phyloP scores from a whole-genome alignment of 2,113 vertebrate species.

The Silurus meridionalis region DNA sequence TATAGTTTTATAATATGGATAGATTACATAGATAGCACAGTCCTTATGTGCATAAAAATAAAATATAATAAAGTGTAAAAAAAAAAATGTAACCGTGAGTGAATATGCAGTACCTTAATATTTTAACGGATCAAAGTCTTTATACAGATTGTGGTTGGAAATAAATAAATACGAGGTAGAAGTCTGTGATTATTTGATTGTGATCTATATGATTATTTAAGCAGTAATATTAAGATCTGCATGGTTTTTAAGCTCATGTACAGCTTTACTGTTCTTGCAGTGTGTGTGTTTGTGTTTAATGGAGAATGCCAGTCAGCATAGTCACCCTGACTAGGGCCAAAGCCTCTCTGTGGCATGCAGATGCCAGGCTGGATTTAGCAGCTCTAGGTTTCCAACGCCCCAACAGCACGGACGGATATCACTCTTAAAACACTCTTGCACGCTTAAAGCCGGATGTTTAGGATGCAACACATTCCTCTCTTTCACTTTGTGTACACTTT shows the following conservation, averaged over 20 bases:
- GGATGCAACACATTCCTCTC: background rate
- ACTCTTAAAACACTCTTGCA: background rate
- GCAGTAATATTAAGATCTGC: background rate
- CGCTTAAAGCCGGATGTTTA: background rate
- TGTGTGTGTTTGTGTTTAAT: background rate
- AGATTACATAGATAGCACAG: too few species aligned
- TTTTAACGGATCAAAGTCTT: too few species aligned
- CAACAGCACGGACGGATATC: constrained; percentile 11
- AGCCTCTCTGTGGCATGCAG: constrained; percentile 29
- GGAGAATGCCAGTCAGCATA: background rate
- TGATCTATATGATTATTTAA: too few species aligned
- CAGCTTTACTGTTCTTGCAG: background rate
- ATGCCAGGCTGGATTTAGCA: constrained; percentile 53
- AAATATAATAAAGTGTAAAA: too few species aligned
- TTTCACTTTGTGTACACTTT: background rate
- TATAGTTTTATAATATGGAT: background rate
- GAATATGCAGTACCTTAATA: too few species aligned
- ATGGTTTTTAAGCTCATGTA: background rate
- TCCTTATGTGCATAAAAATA: too few species aligned
- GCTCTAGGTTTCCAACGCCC: constrained; percentile 8
- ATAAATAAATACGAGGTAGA: too few species aligned
- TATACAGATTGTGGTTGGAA: too few species aligned
- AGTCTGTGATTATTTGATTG: too few species aligned
- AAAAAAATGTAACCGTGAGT: too few species aligned
- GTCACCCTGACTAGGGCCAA: background rate